Evolutionary conservation across 2,113 vertebrate species (phyloP).

Genomic region (Barbus barbus): DNA sequence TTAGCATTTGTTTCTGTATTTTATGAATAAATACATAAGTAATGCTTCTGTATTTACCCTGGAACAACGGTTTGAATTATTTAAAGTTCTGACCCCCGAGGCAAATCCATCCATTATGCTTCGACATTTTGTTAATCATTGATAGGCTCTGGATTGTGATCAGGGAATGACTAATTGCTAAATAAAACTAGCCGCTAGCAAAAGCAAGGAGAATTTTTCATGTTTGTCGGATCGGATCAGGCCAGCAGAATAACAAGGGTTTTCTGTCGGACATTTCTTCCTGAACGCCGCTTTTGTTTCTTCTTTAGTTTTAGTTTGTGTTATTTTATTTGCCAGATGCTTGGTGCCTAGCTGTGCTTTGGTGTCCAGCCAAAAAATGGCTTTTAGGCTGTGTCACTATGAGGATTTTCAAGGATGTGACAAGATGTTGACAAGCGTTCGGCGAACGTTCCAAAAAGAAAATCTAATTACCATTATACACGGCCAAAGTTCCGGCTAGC

Average conservation of each 20-base stretch:
- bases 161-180: slow-evolving; percentile 43
- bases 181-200: slow-evolving; percentile 20
- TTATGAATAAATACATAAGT: slow-evolving; percentile 45
- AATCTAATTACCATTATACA: slow-evolving; percentile 73
- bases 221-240: slow-evolving; percentile 14
- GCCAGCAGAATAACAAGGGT: background rate
- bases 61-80: slow-evolving; percentile 42
- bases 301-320: slow-evolving; percentile 7
- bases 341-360: slow-evolving; percentile 46
- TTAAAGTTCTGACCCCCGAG: slow-evolving; percentile 34
- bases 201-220: background rate
- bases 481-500: slow-evolving; percentile 54
- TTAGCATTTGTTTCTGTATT: slow-evolving; percentile 41
- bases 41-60: slow-evolving; percentile 42
- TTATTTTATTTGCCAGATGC: slow-evolving; percentile 16
- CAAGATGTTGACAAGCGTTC: slow-evolving; percentile 66
- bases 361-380: slow-evolving; percentile 57
- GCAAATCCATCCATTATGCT: slow-evolving; percentile 37
- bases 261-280: slow-evolving; percentile 26
- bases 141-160: slow-evolving; percentile 40
- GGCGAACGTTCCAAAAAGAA: slow-evolving; percentile 64
- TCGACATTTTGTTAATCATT: slow-evolving; percentile 31
- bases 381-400: slow-evolving; percentile 63
- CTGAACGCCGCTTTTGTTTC: background rate
- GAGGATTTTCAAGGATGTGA: slow-evolving; percentile 57